Evolutionary conservation across 2,797 vertebrate species (phyloP).

Genomic region (Eleutherodactylus coqui): DNA sequence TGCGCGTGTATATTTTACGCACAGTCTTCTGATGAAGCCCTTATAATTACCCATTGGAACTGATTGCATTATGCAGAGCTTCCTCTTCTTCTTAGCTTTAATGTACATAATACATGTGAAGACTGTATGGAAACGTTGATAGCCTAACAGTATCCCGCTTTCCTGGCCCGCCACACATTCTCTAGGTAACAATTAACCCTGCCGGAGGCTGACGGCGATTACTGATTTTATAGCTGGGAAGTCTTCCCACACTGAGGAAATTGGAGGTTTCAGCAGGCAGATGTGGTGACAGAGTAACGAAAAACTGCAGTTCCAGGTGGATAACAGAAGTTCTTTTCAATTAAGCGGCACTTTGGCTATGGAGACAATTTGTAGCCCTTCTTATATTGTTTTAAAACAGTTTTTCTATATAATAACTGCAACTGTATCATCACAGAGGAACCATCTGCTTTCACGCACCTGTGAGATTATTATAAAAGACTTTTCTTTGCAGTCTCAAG

Average conservation of each 20-base stretch:
- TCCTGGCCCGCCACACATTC: slow-evolving; percentile 16
- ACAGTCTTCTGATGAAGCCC: too few relatives aligned
- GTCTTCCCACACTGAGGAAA: slow-evolving; percentile 53
- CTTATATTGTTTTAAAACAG: slow-evolving; percentile 64
- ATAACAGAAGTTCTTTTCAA: slow-evolving; percentile 58
- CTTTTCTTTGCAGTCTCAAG: slow-evolving; percentile 61
- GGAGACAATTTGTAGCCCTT: background rate
- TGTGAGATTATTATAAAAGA: slow-evolving; percentile 74
- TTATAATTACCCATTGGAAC: too few relatives aligned
- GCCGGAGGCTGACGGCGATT: slow-evolving; percentile 27
- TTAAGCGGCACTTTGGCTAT: slow-evolving; percentile 31
- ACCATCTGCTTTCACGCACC: slow-evolving; percentile 74
- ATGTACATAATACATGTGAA: background rate
- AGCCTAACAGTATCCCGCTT: background rate
- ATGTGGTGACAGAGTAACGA: slow-evolving; percentile 24
- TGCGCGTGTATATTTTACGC: too few relatives aligned
- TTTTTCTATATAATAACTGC: slow-evolving; percentile 59
- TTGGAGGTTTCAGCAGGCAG: slow-evolving; percentile 52
- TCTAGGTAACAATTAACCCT: slow-evolving; percentile 35
- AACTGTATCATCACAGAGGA: slow-evolving; percentile 73
- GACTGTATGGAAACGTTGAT: background rate
- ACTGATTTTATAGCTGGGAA: slow-evolving; percentile 25
- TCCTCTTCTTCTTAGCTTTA: too few relatives aligned
- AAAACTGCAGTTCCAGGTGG: slow-evolving; percentile 60
- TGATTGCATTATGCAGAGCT: too few relatives aligned